Conservation (phyloP, 2,113 vertebrate species). For the Narcine bancroftii region DNA sequence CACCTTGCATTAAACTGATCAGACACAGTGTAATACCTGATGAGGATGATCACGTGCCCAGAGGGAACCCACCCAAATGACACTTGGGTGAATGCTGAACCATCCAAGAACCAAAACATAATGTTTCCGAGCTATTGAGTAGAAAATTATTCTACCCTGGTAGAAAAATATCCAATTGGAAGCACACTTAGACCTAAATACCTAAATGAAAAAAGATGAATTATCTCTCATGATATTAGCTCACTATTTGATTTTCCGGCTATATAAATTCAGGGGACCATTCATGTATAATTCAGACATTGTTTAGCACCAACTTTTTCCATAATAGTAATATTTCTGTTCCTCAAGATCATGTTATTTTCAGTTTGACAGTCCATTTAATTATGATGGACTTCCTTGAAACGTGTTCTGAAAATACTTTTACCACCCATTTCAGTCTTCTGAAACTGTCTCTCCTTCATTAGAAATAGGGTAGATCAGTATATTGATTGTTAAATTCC, state of each 20-base stretch:
- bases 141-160: neutral
- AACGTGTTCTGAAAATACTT: constrained; percentile 4
- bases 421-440: neutral
- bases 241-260: neutral
- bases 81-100: neutral
- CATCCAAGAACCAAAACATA: neutral
- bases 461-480: neutral
- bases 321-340: too few species aligned
- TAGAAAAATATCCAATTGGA: neutral
- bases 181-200: neutral
- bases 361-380: neutral
- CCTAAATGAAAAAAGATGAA: neutral
- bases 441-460: neutral
- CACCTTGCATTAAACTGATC: neutral
- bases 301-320: neutral
- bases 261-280: neutral
- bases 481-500: constrained; percentile 18
- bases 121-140: neutral
- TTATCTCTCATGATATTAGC: neutral
- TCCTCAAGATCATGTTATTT: neutral
- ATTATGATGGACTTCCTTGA: constrained; percentile 20
- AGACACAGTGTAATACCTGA: neutral
- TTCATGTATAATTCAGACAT: neutral
- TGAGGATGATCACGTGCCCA: neutral
- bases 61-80: neutral